Evolutionary conservation across 92 coral and sea anemone species (phyloP), one percentile per base, ranked within the genome.

Genomic region (Epizoanthus rinbou): DNA sequence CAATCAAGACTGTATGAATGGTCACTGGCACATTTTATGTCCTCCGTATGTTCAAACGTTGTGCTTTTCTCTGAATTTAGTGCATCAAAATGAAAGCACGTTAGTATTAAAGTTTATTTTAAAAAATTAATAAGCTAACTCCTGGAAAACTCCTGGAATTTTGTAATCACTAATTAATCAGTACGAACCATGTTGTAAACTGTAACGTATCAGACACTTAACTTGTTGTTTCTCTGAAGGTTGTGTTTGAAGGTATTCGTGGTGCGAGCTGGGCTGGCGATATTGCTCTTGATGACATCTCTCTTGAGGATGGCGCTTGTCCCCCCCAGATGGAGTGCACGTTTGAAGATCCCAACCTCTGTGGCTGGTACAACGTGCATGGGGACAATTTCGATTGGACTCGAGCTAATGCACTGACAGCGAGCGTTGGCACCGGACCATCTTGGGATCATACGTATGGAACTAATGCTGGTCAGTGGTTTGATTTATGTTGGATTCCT

Each of bases 341-440:
- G 15, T 95, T 95, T 69, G 98, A 93, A 73, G 97, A 89, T 47
- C 84, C 89, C 3, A 67, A 86, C 3, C 85, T 95, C 18, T 95
- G 98, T 86, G 98, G 97, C 15, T 95, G 98, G 98, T 64, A 85
- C 21, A 95, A 95, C 22, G 89, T 92, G 1, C 86, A 90, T 41
- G 98, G 98, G 10, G 98, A 95, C 80, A 95, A 95, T 91, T 95
- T 95, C 76, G 98, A 95, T 83, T 95, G 98, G 98, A 88, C 93
- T 10, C 88, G 98, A 31, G 90, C 95, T 13, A 95, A 91, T 89
- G 98, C 95, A n/a, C 66, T 47, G 62, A 95, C 98, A 37, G 89
- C 91, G 69, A 95, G 98, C 78, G 28, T 52, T 57, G 97, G 97
- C 16, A 95, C 98, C 16, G 98, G 98, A n/a, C 98, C 98, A 11